Base-by-base conservation (phyloP, 2,888 invertebrate genomes). In the Brachylomia viminalis region DNA sequence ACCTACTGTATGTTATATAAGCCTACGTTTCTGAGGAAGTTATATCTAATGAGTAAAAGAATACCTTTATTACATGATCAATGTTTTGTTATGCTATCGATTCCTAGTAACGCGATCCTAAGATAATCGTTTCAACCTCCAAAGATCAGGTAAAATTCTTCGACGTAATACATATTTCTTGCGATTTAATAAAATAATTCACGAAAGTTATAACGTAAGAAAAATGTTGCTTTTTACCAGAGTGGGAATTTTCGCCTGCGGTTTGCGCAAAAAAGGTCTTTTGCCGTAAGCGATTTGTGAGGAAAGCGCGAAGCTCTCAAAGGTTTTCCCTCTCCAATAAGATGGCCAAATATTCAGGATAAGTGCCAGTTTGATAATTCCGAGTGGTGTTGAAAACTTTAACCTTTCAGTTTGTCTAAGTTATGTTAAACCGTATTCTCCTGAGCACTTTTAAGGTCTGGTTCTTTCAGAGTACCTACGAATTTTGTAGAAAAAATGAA, bases 261-360 rank as follows among this genome's bases (percentile, higher is more conserved):
- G 89, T 91, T 88, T 82, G 80, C 68, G 86, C 82, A 86, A 91
- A 92, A 91, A 91, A 89, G 91, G 89, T 89, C 86, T 87, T 83
- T 84, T 88, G 90, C 92, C 92, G 88, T 88, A 88, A 92, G 93
- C 92, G 90, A 90, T 93, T 91, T 88, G 77, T 73, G 83, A 89
- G 88, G 89, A 92, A 91, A 92, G 89, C 87, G 90, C 87, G 82
- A 91, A 90, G 82, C 88, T 83, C 81, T 87, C 82, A 82, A 81
- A 84, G 82, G 65, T 79, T 86, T 72, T 62, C 47, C 71, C 83
- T 58, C 75, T 89, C 86, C 90, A 91, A 91, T 89, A 88, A 89
- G 88, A 91, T 92, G 88, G 88, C 88, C 89, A 86, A 91, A 91
- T 91, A 90, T 91, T 88, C 82, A 85, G 87, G 84, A 90, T 91